Conservation (phyloP, 2,888 invertebrate species). For the Drosophila putrida region DNA sequence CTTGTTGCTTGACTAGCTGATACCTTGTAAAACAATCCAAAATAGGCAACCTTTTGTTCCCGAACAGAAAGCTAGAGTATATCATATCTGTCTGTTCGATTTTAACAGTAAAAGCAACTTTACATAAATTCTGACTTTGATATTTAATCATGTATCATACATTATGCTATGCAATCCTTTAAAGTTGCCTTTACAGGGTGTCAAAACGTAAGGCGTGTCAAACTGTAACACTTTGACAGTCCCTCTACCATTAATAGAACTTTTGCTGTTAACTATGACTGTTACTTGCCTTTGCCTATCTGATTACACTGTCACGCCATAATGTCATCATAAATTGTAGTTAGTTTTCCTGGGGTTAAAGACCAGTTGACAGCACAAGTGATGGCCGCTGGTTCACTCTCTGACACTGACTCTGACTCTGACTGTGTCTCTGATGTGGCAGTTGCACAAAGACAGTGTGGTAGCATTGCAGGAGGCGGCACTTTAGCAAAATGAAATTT, state of each 20-base stretch:
- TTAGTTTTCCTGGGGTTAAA: conserved; percentile 69
- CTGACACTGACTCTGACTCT: neutral
- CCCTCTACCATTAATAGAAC: conserved; percentile 29
- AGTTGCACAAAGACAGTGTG: conserved; percentile 45
- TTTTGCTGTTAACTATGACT: conserved; percentile 47
- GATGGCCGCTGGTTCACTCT: neutral
- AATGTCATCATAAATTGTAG: conserved; percentile 80
- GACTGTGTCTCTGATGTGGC: conserved; percentile 19
- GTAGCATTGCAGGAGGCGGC: conserved; percentile 28
- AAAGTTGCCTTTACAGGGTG: conserved; percentile 25
- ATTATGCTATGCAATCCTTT: neutral
- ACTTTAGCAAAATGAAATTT: conserved; percentile 70
- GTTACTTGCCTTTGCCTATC: conserved; percentile 45
- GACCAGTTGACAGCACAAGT: conserved; percentile 59
- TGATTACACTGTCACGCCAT: conserved; percentile 77
- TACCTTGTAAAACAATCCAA: conserved; percentile 22
- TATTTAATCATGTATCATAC: too few relatives aligned
- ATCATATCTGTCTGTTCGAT: too few relatives aligned
- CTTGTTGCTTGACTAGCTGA: conserved; percentile 12
- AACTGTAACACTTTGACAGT: conserved; percentile 58
- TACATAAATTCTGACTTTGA: too few relatives aligned
- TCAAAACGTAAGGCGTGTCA: conserved; percentile 49
- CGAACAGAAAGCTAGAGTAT: too few relatives aligned
- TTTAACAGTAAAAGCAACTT: too few relatives aligned
- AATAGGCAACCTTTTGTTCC: neutral